These are phyloP conservation scores for Typhlichthys subterraneus DNA, from an alignment of 2,797 vertebrate genomes.

Conservation along the genomic window DNA sequence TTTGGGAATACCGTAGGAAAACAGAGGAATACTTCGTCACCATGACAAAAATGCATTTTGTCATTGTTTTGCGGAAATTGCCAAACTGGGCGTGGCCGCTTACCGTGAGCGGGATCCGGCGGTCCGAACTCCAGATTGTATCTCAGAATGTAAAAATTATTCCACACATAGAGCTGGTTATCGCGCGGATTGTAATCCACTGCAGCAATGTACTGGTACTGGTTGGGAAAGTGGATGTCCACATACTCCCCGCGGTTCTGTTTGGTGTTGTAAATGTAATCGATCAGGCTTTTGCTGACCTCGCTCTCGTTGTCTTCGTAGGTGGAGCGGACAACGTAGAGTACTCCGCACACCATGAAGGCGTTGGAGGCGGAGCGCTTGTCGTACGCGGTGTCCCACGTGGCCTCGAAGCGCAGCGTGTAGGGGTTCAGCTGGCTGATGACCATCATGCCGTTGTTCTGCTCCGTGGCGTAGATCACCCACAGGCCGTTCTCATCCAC, in stretches of 20 bases:
- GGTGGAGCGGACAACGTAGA: conserved; percentile 95
- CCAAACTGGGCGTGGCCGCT: conserved; percentile 45
- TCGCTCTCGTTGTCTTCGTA: conserved; percentile 99
- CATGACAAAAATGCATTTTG: conserved; percentile 37
- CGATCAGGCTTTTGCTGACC: conserved; percentile 93
- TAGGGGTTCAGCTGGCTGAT: conserved; percentile 98
- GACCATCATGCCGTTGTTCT: conserved; percentile 99
- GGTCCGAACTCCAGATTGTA: conserved; percentile 96
- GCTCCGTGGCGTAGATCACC: conserved; percentile 98
- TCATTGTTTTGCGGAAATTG: conserved; percentile 27
- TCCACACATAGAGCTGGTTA: conserved; percentile 98
- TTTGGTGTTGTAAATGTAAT: conserved; percentile 97
- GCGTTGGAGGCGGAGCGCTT: conserved; percentile 98
- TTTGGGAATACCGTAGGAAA: conserved; percentile 52
- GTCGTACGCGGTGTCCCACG: conserved; percentile 95
- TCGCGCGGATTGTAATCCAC: conserved; percentile 99
- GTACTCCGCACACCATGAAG: conserved; percentile 98
- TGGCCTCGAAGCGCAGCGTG: conserved; percentile 95
- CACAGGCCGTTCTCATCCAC: conserved; percentile 98
- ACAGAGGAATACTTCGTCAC: conserved; percentile 37
- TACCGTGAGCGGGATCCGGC: conserved; percentile 97
- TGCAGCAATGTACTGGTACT: conserved; percentile 97
- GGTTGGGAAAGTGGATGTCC: conserved; percentile 97
- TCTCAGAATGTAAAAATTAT: conserved; percentile 98
- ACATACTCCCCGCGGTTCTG: conserved; percentile 90